A percentile compares a stretch with the other conserved stretches of the same genome.
Conservation (phyloP, 2,113 vertebrate genomes). For the Coptodon rendalli region DNA sequence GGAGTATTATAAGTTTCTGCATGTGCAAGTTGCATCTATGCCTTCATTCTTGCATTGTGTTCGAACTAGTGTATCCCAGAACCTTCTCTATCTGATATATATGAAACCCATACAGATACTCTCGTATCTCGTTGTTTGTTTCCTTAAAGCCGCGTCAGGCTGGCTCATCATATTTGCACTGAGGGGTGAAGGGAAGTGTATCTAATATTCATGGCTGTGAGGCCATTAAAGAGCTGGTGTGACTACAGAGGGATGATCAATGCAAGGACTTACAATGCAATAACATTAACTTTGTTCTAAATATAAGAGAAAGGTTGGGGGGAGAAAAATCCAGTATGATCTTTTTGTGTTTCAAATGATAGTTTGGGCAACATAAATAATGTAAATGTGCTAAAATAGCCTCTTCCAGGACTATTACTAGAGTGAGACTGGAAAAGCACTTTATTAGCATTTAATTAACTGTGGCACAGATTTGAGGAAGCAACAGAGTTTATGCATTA, state of each 20-base stretch:
- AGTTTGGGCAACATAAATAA: background rate
- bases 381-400: background rate
- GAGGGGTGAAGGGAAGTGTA: constrained; percentile 66
- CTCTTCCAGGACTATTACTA: background rate
- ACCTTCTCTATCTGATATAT: background rate
- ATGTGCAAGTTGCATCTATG: background rate
- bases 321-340: background rate
- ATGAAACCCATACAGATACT: background rate
- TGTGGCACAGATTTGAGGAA: background rate
- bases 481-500: background rate
- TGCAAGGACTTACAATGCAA: constrained; percentile 26
- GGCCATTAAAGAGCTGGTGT: constrained; percentile 70
- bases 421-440: background rate
- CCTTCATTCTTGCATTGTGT: background rate
- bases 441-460: background rate
- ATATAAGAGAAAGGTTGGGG: background rate
- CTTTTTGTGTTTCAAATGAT: background rate
- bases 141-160: constrained; percentile 33
- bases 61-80: background rate
- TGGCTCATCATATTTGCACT: constrained; percentile 60
- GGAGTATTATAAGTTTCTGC: background rate
- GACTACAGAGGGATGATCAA: constrained; percentile 55
- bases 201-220: constrained; percentile 76
- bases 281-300: constrained; percentile 27
- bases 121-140: constrained; percentile 15